phyloP scores from a whole-genome alignment of 2,888 invertebrate genomes.

The Camptogramma bilineatum region DNA sequence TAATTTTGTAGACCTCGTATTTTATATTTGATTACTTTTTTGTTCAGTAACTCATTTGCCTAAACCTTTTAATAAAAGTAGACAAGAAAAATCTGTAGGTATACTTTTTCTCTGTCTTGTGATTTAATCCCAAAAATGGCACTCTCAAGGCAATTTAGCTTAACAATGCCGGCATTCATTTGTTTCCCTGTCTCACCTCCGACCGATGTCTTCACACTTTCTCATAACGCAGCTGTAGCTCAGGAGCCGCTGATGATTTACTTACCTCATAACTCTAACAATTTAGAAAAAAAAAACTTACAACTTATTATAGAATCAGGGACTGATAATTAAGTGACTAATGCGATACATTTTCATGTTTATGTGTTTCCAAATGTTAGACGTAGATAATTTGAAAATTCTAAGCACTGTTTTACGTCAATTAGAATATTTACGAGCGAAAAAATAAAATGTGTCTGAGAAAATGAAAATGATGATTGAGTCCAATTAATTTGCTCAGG shows the following conservation, averaged over 20 bases:
- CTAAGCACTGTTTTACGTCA: too few relatives aligned
- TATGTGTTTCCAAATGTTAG: too few relatives aligned
- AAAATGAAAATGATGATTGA: too few relatives aligned
- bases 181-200: conserved; percentile 63
- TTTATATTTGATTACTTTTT: background rate
- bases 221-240: conserved; percentile 28
- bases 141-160: conserved; percentile 44
- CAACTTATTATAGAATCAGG: too few relatives aligned
- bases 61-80: conserved; percentile 24
- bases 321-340: too few relatives aligned
- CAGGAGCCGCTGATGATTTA: conserved; percentile 8
- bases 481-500: too few relatives aligned
- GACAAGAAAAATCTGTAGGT: conserved; percentile 20
- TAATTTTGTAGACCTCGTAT: background rate
- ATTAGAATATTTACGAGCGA: too few relatives aligned
- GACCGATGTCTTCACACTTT: conserved; percentile 43
- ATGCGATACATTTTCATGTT: too few relatives aligned
- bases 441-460: too few relatives aligned
- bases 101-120: conserved; percentile 31
- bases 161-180: conserved; percentile 60
- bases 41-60: background rate
- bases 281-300: too few relatives aligned
- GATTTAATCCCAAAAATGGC: conserved; percentile 40
- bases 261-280: conserved; percentile 2
- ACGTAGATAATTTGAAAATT: background rate